Base-by-base conservation (phyloP, 2,888 invertebrate genomes). In the Heliconius erato region DNA sequence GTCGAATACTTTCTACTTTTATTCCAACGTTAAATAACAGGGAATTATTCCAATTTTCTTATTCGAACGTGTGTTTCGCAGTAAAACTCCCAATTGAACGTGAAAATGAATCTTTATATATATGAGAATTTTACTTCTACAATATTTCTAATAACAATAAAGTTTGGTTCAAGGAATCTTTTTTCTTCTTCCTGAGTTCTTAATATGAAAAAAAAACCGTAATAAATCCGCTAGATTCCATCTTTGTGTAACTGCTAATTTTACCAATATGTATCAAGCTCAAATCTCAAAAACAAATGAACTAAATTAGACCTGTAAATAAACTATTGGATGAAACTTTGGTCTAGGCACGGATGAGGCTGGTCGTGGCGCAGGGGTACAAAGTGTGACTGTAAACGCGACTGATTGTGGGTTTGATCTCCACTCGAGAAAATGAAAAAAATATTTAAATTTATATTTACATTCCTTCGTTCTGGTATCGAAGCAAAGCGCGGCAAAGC, bases 21-120 rank as follows among this genome's bases (percentile, higher is more conserved):
- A 72, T 72, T 81, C 63, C 77, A 74, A 79, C 78, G 74, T 80
- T 81, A 81, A 81, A 84, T 81, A 81, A 59, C 54, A 78, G 83
- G 82, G 79, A 82, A 86, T 78, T 67, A 78, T 78, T 78, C 49
- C 28, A 76, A 63, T 35, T 76, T 76, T 63, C 59, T 35, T 35
- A 35, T n/a, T 63, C 76, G 59, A 76, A 63, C 76, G 32, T 63
- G 76, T 76, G 59, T 76, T 59, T 59, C 76, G 26, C 35, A 76
- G 76, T 40, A n/a, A 63, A 76, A 44, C 16, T 72, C 19, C 7
- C 44, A 26, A 76, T 35, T 12, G 32, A n/a, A 59, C 59, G 59
- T 32, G n/a, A n/a, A 59, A 54, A 35, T 23, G 3, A 71, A 44
- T 3, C 44, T 72, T 72, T 49, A 49, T 49, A 49, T 49, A 3